Conservation (phyloP, 1,140 invertebrate genomes). For the Hyposmocoma kahamanoa region DNA sequence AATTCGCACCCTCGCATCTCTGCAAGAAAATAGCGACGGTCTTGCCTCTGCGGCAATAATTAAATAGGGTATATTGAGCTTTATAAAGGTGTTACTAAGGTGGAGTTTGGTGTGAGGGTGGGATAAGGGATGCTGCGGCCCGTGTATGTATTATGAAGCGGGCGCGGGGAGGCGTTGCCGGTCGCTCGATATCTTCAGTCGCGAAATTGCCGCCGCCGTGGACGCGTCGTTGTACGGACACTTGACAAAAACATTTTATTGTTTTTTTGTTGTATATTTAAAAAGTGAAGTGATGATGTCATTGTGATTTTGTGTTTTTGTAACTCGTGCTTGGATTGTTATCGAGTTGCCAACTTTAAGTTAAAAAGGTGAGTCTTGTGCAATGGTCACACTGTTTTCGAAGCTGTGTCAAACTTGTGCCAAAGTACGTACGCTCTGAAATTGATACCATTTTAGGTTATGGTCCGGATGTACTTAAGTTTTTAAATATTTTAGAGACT, state of each 20-base stretch:
- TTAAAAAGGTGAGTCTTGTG: conserved; percentile 26
- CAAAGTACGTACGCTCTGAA: too few species aligned
- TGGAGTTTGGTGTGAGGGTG: conserved; percentile 22
- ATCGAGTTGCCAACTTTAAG: conserved; percentile 14
- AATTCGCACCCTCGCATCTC: conserved; percentile 65
- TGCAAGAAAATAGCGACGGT: conserved; percentile 59
- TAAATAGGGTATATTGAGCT: conserved; percentile 14
- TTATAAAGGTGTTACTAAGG: not conserved
- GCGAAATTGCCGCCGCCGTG: conserved; percentile 37
- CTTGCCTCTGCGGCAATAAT: conserved; percentile 64
- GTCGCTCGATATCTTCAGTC: conserved; percentile 67
- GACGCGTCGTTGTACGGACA: conserved; percentile 19
- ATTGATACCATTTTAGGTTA: too few species aligned
- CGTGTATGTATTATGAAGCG: conserved; percentile 73
- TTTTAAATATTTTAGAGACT: too few species aligned
- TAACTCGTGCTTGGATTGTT: conserved; percentile 28
- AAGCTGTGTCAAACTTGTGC: too few species aligned
- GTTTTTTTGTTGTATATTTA: not conserved
- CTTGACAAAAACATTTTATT: conserved; percentile 17
- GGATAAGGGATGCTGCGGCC: conserved; percentile 63
- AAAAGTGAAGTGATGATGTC: not conserved
- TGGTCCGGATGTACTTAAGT: too few species aligned
- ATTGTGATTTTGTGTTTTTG: conserved; percentile 21
- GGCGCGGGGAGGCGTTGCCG: conserved; percentile 52
- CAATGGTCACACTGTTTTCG: too few species aligned